Conservation (phyloP, 37 sponge, comb jelly and placozoan species). For the Hexactinellida sp. region DNA sequence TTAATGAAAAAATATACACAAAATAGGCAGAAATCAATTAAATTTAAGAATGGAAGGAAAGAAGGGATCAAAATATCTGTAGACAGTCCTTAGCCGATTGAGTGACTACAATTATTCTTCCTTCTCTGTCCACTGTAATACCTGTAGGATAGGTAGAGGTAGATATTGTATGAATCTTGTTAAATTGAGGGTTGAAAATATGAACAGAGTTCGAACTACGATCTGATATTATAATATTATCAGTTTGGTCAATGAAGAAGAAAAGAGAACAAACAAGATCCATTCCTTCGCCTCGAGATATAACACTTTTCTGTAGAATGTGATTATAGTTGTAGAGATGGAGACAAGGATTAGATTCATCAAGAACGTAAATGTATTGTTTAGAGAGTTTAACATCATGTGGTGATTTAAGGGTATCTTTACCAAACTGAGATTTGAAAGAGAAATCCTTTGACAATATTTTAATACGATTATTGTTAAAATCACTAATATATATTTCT, state of each 20-base stretch:
- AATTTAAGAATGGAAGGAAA: no score
- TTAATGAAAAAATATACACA: no score
- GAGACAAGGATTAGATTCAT: constrained; percentile 5
- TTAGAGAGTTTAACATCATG: background rate
- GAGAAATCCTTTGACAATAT: background rate
- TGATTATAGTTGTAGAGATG: background rate
- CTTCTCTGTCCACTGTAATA: background rate
- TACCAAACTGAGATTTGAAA: constrained; percentile 12
- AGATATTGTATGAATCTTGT: background rate
- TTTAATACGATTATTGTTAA: background rate
- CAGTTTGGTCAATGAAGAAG: background rate
- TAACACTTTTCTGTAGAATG: background rate
- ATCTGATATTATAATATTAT: background rate
- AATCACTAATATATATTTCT: constrained; percentile 2
- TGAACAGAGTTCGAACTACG: background rate
- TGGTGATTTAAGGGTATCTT: background rate
- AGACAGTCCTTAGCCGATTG: background rate
- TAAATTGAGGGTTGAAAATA: background rate
- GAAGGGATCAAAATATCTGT: background rate
- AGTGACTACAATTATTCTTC: background rate
- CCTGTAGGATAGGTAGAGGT: background rate
- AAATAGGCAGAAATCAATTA: no score
- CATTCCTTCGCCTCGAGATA: background rate
- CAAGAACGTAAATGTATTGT: background rate
- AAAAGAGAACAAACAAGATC: background rate